Percentiles rank a stretch among this genome's conserved stretches.
These are phyloP conservation scores for Tamias sibiricus DNA, from an alignment of 2,113 vertebrate species.

Conservation along the genomic window DNA sequence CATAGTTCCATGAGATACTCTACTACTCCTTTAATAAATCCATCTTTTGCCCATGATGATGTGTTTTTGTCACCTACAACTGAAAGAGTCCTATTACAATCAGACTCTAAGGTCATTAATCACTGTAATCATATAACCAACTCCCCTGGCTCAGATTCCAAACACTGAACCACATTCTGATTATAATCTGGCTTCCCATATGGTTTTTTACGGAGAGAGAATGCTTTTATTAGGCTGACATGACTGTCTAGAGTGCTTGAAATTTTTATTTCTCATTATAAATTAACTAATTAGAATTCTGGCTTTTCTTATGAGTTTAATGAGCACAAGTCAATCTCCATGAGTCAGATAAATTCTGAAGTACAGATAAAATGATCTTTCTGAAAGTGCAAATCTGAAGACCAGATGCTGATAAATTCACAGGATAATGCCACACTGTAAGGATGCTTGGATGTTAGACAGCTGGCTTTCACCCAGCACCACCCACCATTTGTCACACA, in stretches of 20 bases:
- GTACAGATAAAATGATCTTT: constrained; percentile 45
- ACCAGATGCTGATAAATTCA: constrained; percentile 32
- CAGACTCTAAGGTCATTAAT: constrained; percentile 24
- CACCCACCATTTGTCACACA: not conserved
- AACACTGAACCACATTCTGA: constrained; percentile 7
- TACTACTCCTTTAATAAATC: constrained; percentile 19
- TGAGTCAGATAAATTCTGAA: constrained; percentile 61
- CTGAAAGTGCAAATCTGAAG: constrained; percentile 42
- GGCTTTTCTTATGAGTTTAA: constrained; percentile 52
- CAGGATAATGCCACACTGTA: not conserved
- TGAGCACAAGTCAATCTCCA: constrained; percentile 35
- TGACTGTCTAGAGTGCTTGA: constrained; percentile 45
- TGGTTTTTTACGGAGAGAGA: constrained; percentile 1
- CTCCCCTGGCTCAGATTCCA: constrained; percentile 15
- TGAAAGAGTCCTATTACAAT: constrained; percentile 8
- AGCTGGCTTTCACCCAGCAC: not conserved
- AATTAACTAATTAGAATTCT: constrained; percentile 70
- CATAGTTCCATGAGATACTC: not conserved
- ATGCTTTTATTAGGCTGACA: constrained; percentile 53
- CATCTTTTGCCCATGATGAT: constrained; percentile 4
- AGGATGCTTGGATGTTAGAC: not conserved
- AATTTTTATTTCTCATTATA: constrained; percentile 60
- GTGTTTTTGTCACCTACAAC: constrained; percentile 1
- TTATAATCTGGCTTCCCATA: constrained; percentile 14
- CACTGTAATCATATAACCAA: constrained; percentile 14